phyloP scores from a whole-genome alignment of 2,113 vertebrate genomes.

The Mixornis gularis region DNA sequence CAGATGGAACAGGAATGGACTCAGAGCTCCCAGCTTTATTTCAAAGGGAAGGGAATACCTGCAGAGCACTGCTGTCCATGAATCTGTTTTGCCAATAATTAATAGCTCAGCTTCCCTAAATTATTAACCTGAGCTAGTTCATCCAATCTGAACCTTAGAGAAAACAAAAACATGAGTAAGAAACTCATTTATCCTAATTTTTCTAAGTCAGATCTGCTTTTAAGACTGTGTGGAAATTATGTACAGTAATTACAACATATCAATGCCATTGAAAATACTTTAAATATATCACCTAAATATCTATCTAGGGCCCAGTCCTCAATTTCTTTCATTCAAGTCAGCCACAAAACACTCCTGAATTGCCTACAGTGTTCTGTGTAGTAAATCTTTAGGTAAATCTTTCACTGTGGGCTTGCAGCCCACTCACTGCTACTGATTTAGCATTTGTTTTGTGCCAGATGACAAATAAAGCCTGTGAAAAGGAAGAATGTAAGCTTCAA shows the following conservation, averaged over 20 bases:
- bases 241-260: not conserved
- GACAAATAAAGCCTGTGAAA: not conserved
- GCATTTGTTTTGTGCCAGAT: not conserved
- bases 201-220: not conserved
- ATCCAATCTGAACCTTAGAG: not conserved
- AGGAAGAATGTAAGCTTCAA: not conserved
- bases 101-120: not conserved
- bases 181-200: not conserved
- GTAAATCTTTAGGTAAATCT: slow-evolving; percentile 19
- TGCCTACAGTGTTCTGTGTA: not conserved
- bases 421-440: not conserved
- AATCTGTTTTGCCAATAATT: not conserved
- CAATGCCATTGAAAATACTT: not conserved
- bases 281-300: not conserved
- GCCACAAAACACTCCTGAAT: not conserved
- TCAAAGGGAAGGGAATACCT: not conserved
- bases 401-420: not conserved
- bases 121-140: not conserved
- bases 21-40: not conserved
- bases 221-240: not conserved
- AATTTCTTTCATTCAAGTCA: not conserved
- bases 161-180: not conserved
- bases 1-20: not conserved
- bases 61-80: not conserved
- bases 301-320: not conserved